These are phyloP conservation scores for Dicranocentrus wangi DNA, from an alignment of 2,888 invertebrate genomes.

Conservation along the genomic window DNA sequence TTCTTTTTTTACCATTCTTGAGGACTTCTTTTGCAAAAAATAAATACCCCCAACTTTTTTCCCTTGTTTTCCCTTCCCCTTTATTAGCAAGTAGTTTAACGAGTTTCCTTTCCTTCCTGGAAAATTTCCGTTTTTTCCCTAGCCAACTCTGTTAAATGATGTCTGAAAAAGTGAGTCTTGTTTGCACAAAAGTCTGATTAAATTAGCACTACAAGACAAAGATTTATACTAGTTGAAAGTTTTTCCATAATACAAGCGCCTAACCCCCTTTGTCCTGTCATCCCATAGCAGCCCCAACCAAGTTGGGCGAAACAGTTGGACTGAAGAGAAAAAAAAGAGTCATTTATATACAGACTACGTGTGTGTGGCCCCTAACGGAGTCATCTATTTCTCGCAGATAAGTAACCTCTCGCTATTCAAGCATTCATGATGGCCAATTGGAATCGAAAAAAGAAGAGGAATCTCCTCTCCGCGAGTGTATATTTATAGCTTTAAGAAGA, in stretches of 20 bases:
- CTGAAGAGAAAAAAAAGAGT: neutral
- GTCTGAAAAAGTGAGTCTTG: constrained; percentile 47
- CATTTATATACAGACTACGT: neutral
- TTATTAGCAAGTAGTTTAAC: constrained; percentile 18
- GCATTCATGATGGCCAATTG: constrained; percentile 55
- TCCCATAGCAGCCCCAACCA: neutral
- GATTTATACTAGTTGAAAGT: constrained; percentile 52
- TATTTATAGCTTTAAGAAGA: no score
- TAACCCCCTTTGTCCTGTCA: neutral
- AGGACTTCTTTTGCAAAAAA: neutral
- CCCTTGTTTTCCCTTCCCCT: neutral
- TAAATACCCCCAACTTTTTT: no score
- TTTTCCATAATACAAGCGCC: no score
- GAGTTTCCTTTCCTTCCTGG: constrained; percentile 41
- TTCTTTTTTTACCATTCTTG: neutral
- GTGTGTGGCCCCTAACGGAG: neutral
- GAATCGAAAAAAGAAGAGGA: constrained; percentile 34
- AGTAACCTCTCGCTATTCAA: constrained; percentile 19
- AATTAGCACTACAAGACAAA: constrained; percentile 62
- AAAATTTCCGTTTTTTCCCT: constrained; percentile 30
- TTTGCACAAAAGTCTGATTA: constrained; percentile 65
- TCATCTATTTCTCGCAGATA: constrained; percentile 18
- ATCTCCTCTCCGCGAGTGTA: no score
- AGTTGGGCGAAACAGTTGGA: no score
- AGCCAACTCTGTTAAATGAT: constrained; percentile 37